These are phyloP conservation scores for Pomacea maculata DNA, from an alignment of 1,140 invertebrate species.

Conservation along the genomic window DNA sequence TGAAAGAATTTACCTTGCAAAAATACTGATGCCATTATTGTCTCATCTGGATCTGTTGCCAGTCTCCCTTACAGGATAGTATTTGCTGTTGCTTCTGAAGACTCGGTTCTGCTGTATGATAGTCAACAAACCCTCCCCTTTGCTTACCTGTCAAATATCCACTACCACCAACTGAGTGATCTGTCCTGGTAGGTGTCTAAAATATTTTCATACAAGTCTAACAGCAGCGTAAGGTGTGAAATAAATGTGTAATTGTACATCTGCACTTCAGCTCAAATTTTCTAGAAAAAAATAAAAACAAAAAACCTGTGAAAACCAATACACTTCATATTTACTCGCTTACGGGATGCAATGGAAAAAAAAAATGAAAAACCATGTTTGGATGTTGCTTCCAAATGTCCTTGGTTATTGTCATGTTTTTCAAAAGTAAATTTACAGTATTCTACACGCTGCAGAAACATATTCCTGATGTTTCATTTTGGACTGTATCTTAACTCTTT, in stretches of 20 bases:
- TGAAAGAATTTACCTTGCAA: no score
- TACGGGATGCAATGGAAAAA: no score
- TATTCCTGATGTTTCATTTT: background rate
- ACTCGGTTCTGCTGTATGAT: slow-evolving; percentile 88
- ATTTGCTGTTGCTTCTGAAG: slow-evolving; percentile 89
- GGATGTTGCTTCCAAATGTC: no score
- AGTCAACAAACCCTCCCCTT: slow-evolving; percentile 89
- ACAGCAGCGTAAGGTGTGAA: background rate
- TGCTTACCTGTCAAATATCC: slow-evolving; percentile 87
- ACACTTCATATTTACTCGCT: no score
- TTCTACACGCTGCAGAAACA: background rate
- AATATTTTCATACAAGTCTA: background rate
- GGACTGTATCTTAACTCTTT: background rate
- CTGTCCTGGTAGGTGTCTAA: slow-evolving; percentile 77
- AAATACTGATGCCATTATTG: no score
- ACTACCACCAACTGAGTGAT: slow-evolving; percentile 93
- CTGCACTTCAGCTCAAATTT: background rate
- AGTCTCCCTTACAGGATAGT: slow-evolving; percentile 84
- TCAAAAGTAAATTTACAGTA: background rate
- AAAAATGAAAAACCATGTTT: no score
- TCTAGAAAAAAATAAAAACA: background rate
- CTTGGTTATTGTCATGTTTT: no score
- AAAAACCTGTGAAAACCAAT: background rate
- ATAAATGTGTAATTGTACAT: no score
- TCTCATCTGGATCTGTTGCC: slow-evolving; percentile 48